Base-by-base conservation (phyloP, 2,113 vertebrate genomes). In the Labrus mixtus region DNA sequence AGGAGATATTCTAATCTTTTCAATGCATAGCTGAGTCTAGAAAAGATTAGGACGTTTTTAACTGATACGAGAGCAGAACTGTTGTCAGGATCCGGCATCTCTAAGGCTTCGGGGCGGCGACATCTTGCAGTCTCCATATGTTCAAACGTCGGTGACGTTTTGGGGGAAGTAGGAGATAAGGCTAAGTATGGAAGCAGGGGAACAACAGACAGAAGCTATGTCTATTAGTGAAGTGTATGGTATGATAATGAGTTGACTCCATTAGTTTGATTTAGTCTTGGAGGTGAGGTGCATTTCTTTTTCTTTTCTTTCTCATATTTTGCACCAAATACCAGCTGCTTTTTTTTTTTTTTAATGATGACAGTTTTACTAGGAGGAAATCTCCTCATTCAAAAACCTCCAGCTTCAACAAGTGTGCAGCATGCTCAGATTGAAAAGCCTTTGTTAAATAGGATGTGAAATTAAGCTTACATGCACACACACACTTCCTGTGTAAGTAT, bases 151-250 rank as follows among this genome's bases (percentile, higher is more conserved):
- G 53, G 56, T 74, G 36, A 71, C 36, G 41, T 83, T n/a, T 78
- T 62, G 65, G 65, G 19, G 19, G 23, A 80, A 70, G 70, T 33
- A 3, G 33, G 41, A 76, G 85, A 89, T 81, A 74, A 74, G 55
- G 10, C 60, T 53, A 59, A 57, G 46, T 61, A 68, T 50, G 65
- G 66, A 75, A 90, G 71, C 64, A 67, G 45, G 51, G 59, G 60
- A 82, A 86, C 73, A 89, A 90, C 73, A 71, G 73, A 82, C 25
- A 73, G 57, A 66, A 59, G 63, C 55, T 65, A 29, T 57, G 63
- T 62, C 54, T 43, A 73, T 68, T 51, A 70, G 70, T 79, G 3
- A 74, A 79, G 69, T 73, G 33, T 62, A 13, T 57, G 66, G 65
- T 39, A 68, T 79, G 77, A 23, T 88, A 68, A 88, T 77, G 59